phyloP scores from a whole-genome alignment of 2,113 vertebrate genomes.

The Onychostruthus taczanowskii region DNA sequence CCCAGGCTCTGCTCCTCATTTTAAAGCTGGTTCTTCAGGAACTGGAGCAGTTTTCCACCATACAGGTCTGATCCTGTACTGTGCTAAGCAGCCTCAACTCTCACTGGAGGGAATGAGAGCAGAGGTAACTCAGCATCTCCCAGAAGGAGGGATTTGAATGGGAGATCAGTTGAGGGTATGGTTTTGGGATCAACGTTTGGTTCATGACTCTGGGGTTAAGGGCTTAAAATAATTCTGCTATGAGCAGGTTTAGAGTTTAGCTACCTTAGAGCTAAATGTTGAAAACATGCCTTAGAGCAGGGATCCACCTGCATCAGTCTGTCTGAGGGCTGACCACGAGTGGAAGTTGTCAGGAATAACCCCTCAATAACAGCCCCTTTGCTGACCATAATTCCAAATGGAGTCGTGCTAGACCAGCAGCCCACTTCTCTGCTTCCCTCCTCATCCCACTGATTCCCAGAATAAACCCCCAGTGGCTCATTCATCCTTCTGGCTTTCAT shows the following conservation, averaged over 20 bases:
- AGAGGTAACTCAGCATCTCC: not conserved
- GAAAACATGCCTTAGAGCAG: not conserved
- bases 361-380: not conserved
- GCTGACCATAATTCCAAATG: fast-evolving
- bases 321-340: not conserved
- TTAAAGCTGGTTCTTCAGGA: constrained; percentile 52
- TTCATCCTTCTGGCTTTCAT: not conserved
- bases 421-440: not conserved
- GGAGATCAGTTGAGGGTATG: not conserved
- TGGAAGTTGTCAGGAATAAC: not conserved
- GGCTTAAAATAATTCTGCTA: not conserved
- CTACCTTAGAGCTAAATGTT: not conserved
- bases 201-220: not conserved
- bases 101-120: not conserved
- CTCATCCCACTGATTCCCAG: not conserved
- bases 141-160: not conserved
- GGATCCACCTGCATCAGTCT: not conserved
- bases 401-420: not conserved
- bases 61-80: constrained; percentile 15
- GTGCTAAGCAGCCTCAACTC: not conserved
- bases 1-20: not conserved
- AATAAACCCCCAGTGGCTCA: not conserved
- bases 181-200: not conserved
- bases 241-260: not conserved
- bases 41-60: not conserved